Evolutionary conservation across 2,888 invertebrate genomes (phyloP).

Genomic region (Microplitis deprimator): DNA sequence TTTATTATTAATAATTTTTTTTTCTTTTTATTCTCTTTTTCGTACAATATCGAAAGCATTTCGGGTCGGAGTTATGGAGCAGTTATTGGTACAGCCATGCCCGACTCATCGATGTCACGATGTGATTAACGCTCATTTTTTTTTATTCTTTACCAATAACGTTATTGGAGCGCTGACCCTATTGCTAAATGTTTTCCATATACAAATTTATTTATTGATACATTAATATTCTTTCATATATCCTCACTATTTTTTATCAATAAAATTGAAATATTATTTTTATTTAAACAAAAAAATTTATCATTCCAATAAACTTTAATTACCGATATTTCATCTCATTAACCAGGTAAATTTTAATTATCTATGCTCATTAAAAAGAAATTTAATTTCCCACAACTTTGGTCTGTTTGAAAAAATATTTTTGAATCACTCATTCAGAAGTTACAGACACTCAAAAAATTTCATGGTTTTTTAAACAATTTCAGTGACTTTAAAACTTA

Average conservation of each 20-base stretch:
- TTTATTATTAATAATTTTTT: background rate
- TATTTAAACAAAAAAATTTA: too few relatives aligned
- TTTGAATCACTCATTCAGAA: too few relatives aligned
- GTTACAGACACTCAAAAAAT: too few relatives aligned
- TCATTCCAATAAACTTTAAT: too few relatives aligned
- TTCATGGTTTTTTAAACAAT: too few relatives aligned
- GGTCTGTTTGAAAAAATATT: too few relatives aligned
- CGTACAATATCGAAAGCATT: conserved; percentile 28
- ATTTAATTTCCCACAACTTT: too few relatives aligned
- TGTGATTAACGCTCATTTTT: conserved; percentile 29
- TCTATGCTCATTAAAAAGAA: too few relatives aligned
- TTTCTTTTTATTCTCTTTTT: background rate
- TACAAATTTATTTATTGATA: background rate
- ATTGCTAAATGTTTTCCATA: background rate
- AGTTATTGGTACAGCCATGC: conserved; percentile 12
- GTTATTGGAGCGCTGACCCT: background rate
- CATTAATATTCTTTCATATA: background rate
- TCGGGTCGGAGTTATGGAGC: conserved; percentile 18
- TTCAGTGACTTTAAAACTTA: too few relatives aligned
- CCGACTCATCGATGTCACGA: conserved; percentile 9
- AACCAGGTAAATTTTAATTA: too few relatives aligned
- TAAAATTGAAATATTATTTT: too few relatives aligned
- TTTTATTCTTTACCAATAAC: conserved; percentile 17
- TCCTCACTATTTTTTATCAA: background rate
- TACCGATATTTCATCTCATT: too few relatives aligned